These are phyloP conservation scores for Cheumatopsyche charites DNA, from an alignment of 1,140 invertebrate species.

Conservation along the genomic window DNA sequence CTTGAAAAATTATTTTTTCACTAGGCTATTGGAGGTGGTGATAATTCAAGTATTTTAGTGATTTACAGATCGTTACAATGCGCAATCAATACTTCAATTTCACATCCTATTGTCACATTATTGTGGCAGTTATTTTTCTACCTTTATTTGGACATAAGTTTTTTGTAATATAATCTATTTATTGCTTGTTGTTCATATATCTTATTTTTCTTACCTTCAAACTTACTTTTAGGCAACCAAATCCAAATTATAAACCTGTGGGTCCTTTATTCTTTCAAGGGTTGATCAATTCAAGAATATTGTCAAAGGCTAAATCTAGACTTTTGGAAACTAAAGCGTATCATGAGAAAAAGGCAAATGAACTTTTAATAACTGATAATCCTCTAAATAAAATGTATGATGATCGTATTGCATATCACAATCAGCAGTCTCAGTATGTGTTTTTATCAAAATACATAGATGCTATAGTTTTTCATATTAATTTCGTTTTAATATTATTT, in stretches of 20 bases:
- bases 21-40: conserved; percentile 44
- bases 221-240: background rate
- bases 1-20: too few species aligned
- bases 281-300: conserved; percentile 40
- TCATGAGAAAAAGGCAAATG: conserved; percentile 36
- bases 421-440: conserved; percentile 40
- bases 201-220: too few species aligned
- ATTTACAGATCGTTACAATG: conserved; percentile 42
- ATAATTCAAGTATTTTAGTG: conserved; percentile 39
- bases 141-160: conserved; percentile 41
- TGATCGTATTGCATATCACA: conserved; percentile 35
- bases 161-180: conserved; percentile 26
- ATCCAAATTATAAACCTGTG: conserved; percentile 20
- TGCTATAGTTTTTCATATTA: background rate
- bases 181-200: background rate
- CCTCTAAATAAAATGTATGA: conserved; percentile 10
- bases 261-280: conserved; percentile 45
- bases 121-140: conserved; percentile 47
- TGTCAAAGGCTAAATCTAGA: conserved; percentile 39
- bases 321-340: conserved; percentile 35
- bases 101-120: conserved; percentile 43
- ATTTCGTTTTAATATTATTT: background rate
- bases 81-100: conserved; percentile 36
- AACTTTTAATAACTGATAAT: conserved; percentile 19
- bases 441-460: background rate